Conservation (phyloP, 2,113 vertebrate genomes). For the Dinomys branickii region DNA sequence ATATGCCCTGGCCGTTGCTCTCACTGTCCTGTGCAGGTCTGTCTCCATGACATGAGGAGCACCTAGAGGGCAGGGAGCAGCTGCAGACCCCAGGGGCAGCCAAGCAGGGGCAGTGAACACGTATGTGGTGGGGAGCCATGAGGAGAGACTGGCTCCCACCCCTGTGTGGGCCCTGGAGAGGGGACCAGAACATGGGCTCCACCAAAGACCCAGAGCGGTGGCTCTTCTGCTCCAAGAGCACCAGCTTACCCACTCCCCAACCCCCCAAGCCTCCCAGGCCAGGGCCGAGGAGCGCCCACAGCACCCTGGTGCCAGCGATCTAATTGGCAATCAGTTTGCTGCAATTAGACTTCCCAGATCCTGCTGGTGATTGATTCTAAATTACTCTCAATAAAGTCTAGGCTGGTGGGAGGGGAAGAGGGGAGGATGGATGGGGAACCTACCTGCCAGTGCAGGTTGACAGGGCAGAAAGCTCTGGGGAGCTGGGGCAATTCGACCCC, state of each 20-base stretch:
- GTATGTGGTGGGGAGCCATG: fast-evolving
- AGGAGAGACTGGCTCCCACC: neutral
- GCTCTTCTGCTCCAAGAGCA: neutral
- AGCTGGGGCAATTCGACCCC: neutral
- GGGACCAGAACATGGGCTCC: neutral
- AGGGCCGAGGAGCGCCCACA: neutral
- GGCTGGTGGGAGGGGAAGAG: neutral
- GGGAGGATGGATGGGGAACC: neutral
- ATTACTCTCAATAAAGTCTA: constrained; percentile 71
- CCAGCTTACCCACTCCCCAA: neutral
- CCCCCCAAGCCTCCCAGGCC: neutral
- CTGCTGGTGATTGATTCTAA: constrained; percentile 58
- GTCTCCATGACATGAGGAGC: neutral
- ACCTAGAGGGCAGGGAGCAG: neutral
- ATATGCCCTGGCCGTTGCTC: fast-evolving
- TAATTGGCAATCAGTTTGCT: constrained; percentile 63
- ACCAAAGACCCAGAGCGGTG: neutral
- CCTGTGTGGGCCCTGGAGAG: neutral
- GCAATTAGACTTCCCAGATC: constrained; percentile 65
- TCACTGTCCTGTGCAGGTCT: neutral
- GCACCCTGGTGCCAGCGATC: neutral
- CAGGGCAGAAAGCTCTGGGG: neutral
- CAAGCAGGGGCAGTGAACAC: neutral
- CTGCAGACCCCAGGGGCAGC: neutral
- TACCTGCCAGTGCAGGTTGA: too few species aligned